Evolutionary conservation across 2,888 invertebrate species (phyloP).

Genomic region (Melolontha melolontha): DNA sequence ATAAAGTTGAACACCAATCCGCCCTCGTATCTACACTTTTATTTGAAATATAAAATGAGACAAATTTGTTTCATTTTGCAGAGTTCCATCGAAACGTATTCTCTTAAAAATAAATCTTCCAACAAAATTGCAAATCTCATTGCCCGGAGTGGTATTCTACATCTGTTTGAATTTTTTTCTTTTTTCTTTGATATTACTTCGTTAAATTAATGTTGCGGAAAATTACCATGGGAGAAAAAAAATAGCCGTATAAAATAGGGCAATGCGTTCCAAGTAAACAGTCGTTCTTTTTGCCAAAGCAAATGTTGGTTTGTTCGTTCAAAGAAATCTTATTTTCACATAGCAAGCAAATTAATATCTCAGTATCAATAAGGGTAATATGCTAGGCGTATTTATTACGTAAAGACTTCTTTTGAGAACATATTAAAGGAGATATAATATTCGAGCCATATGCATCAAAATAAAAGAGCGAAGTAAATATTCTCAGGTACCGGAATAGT

Average conservation of each 20-base stretch:
- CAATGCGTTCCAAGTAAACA: conserved; percentile 9
- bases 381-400: no score
- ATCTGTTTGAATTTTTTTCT: conserved; percentile 16
- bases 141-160: conserved; percentile 20
- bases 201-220: conserved; percentile 36
- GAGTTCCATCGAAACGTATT: conserved; percentile 12
- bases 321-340: no score
- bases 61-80: conserved; percentile 16
- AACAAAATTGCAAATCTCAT: conserved; percentile 34
- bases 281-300: background rate
- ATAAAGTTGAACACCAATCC: no score
- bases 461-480: no score
- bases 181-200: conserved; percentile 31
- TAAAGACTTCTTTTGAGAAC: no score
- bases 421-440: no score
- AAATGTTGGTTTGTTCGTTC: background rate
- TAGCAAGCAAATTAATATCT: no score
- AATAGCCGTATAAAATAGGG: conserved; percentile 10
- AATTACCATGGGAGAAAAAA: conserved; percentile 30
- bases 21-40: no score
- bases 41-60: conserved; percentile 26
- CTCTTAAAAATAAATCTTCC: conserved; percentile 26
- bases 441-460: no score
- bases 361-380: no score
- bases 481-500: no score